These are phyloP conservation scores for Alauda arvensis DNA, from an alignment of 2,797 vertebrate genomes.

Conservation along the genomic window DNA sequence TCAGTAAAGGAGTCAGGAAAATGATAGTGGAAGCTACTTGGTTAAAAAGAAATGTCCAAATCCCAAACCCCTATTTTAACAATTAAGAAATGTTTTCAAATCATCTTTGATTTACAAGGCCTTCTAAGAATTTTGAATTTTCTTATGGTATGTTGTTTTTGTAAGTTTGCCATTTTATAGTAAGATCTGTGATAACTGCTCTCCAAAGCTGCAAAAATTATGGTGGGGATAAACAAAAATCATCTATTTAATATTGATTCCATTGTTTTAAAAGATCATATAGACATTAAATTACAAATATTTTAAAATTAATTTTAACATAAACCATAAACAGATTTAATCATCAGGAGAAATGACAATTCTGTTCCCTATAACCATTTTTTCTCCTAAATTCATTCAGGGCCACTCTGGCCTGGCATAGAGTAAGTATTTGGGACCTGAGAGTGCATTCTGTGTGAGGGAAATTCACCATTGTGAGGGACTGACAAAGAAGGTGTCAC, in stretches of 20 bases:
- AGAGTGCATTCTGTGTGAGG: fast-evolving
- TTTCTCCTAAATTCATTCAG: background rate
- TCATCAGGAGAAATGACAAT: background rate
- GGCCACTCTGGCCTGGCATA: background rate
- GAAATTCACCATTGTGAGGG: fast-evolving
- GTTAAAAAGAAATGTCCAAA: background rate
- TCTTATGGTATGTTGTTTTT: background rate
- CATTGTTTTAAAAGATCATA: background rate
- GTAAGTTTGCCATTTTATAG: background rate
- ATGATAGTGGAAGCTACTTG: background rate
- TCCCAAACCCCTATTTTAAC: background rate
- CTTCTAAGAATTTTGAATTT: background rate
- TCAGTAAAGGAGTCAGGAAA: too few relatives aligned
- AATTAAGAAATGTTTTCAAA: background rate
- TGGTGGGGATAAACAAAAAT: background rate
- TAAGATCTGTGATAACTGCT: background rate
- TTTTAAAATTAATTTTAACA: background rate
- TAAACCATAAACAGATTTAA: background rate
- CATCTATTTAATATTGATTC: background rate
- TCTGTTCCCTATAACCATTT: background rate
- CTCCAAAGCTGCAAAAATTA: background rate
- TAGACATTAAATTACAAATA: background rate
- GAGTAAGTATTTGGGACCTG: background rate
- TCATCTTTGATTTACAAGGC: background rate
- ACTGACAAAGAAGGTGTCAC: background rate